Evolutionary conservation across 2,888 invertebrate genomes (phyloP), one percentile per base, ranked within the genome.

Genomic region (Drosophila flavopinicola): DNA sequence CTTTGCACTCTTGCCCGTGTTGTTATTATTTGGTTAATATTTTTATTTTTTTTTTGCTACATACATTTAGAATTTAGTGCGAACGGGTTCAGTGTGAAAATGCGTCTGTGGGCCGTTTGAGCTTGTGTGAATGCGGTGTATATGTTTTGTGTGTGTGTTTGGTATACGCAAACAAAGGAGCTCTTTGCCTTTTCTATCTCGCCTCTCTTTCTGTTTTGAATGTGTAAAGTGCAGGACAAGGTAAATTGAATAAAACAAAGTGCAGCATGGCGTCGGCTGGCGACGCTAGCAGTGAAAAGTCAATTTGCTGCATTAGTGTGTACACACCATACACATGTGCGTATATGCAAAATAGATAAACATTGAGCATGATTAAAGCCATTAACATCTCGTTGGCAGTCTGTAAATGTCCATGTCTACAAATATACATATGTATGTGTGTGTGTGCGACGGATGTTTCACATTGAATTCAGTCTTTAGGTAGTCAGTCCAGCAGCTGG

Each of bases 221-320:
- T 60, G 72, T 54, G 64, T 74, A 64, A 74, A 72, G 64, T 74
- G 74, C 57, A 67, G 70, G 68, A 74, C 61, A 71, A 74, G 70
- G 57, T 67, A 73, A 67, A 70, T 67, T 56, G 47, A 67, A 56
- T 73, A 67, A 61, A 67, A 70, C 56, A 73, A 61, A 70, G 61
- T 67, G 74, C 74, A 73, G 53, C 27, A 54, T 71, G 57, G 71
- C 71, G 65, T 57, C 65, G 37, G 57, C 65, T n/a, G 64, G 64
- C 65, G 41, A 42, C 51, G 15, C 15, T 10, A 15, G 15, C 60
- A 37, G 37, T 32, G 35, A 48, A 53, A 65, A 53, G 38, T 59
- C 44, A 45, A 54, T 66, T 66, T 49, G 32, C 48, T 65, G 52
- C 48, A 32, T 37, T 66, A 20, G 29, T 56, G 27, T 33, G 13